Percentiles rank a stretch among this genome's conserved stretches.
These are phyloP conservation scores for Uromys caudimaculatus DNA, from an alignment of 2,797 vertebrate species.

Conservation along the genomic window DNA sequence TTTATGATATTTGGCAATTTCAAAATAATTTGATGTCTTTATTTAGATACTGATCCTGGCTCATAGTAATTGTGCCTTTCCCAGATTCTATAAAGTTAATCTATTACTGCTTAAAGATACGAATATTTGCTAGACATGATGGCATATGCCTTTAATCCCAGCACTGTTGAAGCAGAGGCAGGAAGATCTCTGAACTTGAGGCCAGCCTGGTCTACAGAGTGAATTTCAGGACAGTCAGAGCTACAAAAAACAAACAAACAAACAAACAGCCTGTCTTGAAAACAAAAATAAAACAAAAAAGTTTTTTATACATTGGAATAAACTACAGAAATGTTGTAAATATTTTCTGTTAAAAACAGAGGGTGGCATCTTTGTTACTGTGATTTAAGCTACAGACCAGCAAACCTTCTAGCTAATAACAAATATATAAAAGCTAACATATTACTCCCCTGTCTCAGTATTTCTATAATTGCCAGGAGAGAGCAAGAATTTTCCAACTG, in stretches of 20 bases:
- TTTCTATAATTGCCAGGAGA: slow-evolving; percentile 68
- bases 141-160: not conserved
- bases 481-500: slow-evolving; percentile 66
- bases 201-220: not conserved
- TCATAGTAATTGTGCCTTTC: not conserved
- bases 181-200: not conserved
- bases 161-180: not conserved
- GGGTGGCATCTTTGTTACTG: slow-evolving; percentile 18
- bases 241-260: not conserved
- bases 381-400: slow-evolving; percentile 69
- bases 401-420: slow-evolving; percentile 59
- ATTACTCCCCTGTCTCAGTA: slow-evolving; percentile 70
- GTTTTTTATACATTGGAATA: slow-evolving; percentile 38
- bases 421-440: slow-evolving; percentile 67
- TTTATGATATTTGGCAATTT: slow-evolving; percentile 22
- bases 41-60: slow-evolving; percentile 43
- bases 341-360: slow-evolving; percentile 63
- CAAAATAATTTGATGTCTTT: slow-evolving; percentile 48
- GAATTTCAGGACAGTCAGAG: not conserved
- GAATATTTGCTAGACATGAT: not conserved
- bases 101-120: slow-evolving; percentile 41
- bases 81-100: slow-evolving; percentile 57
- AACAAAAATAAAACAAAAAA: not conserved
- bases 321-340: slow-evolving; percentile 63
- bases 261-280: not conserved